Percentiles rank a stretch among this genome's conserved stretches.
Conservation (phyloP, 2,797 vertebrate species). For the Sciaenops ocellatus region DNA sequence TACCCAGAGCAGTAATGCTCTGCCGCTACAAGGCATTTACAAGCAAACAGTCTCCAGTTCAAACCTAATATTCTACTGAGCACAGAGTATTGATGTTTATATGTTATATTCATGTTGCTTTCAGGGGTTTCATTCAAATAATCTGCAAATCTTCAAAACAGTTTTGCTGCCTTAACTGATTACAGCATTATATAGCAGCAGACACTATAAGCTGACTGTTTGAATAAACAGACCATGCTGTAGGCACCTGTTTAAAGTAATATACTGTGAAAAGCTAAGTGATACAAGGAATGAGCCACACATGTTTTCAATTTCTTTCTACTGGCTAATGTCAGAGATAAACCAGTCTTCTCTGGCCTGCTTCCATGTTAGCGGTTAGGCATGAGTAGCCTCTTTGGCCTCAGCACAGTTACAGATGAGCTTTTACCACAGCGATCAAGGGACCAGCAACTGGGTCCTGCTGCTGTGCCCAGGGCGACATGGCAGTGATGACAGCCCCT, state of each 20-base stretch:
- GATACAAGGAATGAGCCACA: slow-evolving; percentile 12
- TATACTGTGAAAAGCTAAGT: slow-evolving; percentile 31
- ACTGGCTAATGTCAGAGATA: slow-evolving; percentile 22
- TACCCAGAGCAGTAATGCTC: slow-evolving; percentile 33
- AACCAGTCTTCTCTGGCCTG: slow-evolving; percentile 63
- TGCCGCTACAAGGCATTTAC: slow-evolving; percentile 47
- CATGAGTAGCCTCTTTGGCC: slow-evolving; percentile 59
- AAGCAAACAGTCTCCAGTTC: slow-evolving; percentile 37
- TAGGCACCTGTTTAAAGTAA: slow-evolving; percentile 24
- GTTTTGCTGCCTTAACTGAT: slow-evolving; percentile 16
- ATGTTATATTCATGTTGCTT: slow-evolving; percentile 24
- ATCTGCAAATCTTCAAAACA: slow-evolving; percentile 4
- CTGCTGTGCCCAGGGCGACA: slow-evolving; percentile 65
- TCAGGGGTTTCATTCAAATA: slow-evolving; percentile 17
- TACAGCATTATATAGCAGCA: slow-evolving; percentile 1
- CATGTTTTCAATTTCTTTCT: slow-evolving; percentile 49
- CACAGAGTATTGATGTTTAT: slow-evolving; percentile 9
- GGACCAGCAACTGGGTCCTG: slow-evolving; percentile 59
- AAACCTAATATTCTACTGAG: slow-evolving; percentile 30
- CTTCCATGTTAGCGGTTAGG: slow-evolving; percentile 67
- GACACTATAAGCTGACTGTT: background rate
- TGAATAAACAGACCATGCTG: background rate
- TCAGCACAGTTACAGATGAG: slow-evolving; percentile 63
- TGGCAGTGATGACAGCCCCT: slow-evolving; percentile 61
- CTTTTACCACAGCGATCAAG: slow-evolving; percentile 64